Conservation (phyloP, 92 coral and sea anemone species). For the Hydrozoanthus gracilis region DNA sequence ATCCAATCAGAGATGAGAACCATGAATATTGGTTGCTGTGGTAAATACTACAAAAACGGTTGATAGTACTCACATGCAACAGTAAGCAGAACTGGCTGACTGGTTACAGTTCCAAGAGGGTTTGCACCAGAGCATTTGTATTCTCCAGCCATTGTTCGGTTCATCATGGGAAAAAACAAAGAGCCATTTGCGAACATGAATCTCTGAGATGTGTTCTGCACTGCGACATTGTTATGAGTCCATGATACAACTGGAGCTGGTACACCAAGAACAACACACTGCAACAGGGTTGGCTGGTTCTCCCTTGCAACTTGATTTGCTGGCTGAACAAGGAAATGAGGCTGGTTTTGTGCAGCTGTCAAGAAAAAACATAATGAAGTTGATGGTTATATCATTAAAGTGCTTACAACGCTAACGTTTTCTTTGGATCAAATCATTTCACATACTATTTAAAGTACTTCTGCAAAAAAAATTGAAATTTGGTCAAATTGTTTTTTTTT, state of each 20-base stretch:
- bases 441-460: too few relatives aligned
- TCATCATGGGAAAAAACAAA: slow-evolving; percentile 68
- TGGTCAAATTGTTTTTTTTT: too few relatives aligned
- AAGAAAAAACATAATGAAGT: not conserved
- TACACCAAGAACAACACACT: slow-evolving; percentile 85
- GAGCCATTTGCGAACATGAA: slow-evolving; percentile 83
- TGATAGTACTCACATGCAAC: slow-evolving; percentile 88
- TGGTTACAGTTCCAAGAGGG: slow-evolving; percentile 74
- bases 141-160: slow-evolving; percentile 79
- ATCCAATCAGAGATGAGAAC: not conserved
- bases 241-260: slow-evolving; percentile 86
- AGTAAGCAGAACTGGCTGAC: slow-evolving; percentile 70
- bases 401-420: too few relatives aligned
- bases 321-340: slow-evolving; percentile 90
- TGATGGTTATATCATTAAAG: not conserved
- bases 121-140: slow-evolving; percentile 84
- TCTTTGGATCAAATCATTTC: too few relatives aligned
- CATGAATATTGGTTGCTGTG: not conserved
- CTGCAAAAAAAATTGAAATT: too few relatives aligned
- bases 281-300: slow-evolving; percentile 67
- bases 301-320: slow-evolving; percentile 71
- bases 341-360: slow-evolving; percentile 77
- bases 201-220: slow-evolving; percentile 66
- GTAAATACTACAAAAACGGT: too few relatives aligned
- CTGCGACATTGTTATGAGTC: slow-evolving; percentile 67